phyloP scores from a whole-genome alignment of 2,888 invertebrate genomes.

The Scaptomyza caliginosa region DNA sequence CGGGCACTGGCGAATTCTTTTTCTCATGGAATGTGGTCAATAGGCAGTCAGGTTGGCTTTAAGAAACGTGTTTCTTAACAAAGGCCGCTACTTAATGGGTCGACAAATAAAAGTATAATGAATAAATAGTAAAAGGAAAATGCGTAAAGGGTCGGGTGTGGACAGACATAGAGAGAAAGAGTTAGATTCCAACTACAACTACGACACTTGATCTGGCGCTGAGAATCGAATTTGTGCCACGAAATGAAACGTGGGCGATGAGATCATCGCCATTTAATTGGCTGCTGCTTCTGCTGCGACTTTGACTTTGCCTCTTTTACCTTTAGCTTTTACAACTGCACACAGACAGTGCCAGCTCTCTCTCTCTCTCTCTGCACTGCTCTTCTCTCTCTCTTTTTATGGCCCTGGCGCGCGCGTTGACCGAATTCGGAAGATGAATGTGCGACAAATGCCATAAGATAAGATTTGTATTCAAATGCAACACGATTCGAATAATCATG shows the following conservation, averaged over 20 bases:
- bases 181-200: constrained; percentile 12
- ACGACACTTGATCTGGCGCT: constrained; percentile 62
- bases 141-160: constrained; percentile 69
- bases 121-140: constrained; percentile 78
- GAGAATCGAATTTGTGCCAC: constrained; percentile 41
- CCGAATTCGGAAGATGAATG: constrained; percentile 76
- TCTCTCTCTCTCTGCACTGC: not conserved
- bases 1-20: constrained; percentile 73
- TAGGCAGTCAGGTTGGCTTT: constrained; percentile 2
- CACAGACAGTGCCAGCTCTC: not conserved
- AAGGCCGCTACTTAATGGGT: constrained; percentile 68
- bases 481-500: constrained; percentile 53
- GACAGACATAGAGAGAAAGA: constrained; percentile 11
- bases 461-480: constrained; percentile 30
- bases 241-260: constrained; percentile 78
- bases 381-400: constrained; percentile 43
- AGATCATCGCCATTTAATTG: constrained; percentile 76
- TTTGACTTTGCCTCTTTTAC: constrained; percentile 30
- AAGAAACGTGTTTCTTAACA: constrained; percentile 73
- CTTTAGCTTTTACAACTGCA: constrained; percentile 30
- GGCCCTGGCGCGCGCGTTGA: constrained; percentile 60
- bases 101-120: constrained; percentile 74
- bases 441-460: constrained; percentile 66
- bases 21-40: constrained; percentile 62
- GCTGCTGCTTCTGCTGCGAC: constrained; percentile 60